Base-by-base conservation (phyloP, 37 sponge, comb jelly and placozoan genomes). In the Oscarella lobularis region DNA sequence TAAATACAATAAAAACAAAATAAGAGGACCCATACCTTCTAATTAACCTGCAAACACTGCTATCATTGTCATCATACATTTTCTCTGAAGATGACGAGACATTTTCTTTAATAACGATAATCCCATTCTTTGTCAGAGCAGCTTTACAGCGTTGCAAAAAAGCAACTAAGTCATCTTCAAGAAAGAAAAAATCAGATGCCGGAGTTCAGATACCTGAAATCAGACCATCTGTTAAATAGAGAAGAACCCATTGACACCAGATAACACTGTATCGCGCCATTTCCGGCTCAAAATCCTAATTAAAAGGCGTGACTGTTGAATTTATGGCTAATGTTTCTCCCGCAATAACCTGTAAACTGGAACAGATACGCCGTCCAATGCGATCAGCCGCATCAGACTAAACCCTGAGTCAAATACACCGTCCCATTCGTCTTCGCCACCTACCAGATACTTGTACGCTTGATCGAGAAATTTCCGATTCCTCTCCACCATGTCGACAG, bases 221-320 rank as follows among this genome's bases (percentile, higher is more conserved):
- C 84, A 4, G 29, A 86, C 84, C 77, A 74, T 96, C 92, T 34
- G 81, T 89, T 14, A 96, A 88, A 69, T 96, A 87, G 3, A 82
- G 41, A 32, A 96, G 79, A n/a, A 91, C 92, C 97, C 97, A 96
- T 76, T 96, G 97, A 38, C 84, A 80, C 97, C 97, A 96, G 33
- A 96, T 87, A 33, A 96, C 31, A 77, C 89, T 83, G 73, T 96
- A 96, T 1, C 68, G 75, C 4, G 75, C 83, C 2, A 78, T 72
- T 72, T 86, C 80, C 0, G 97, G 97, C 38, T 48, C n/a, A 73
- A 96, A 96, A n/a, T n/a, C n/a, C n/a, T n/a, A n/a, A n/a, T n/a
- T n/a, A n/a, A n/a, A n/a, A n/a, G n/a, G n/a, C n/a, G n/a, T n/a
- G n/a, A n/a, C n/a, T n/a, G n/a, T n/a, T n/a, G n/a, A n/a, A n/a